Evolutionary conservation across 35 echinoderm and acorn worm species (phyloP), one percentile per base, ranked within the genome.

Genomic region (Ophiothrix spiculata): DNA sequence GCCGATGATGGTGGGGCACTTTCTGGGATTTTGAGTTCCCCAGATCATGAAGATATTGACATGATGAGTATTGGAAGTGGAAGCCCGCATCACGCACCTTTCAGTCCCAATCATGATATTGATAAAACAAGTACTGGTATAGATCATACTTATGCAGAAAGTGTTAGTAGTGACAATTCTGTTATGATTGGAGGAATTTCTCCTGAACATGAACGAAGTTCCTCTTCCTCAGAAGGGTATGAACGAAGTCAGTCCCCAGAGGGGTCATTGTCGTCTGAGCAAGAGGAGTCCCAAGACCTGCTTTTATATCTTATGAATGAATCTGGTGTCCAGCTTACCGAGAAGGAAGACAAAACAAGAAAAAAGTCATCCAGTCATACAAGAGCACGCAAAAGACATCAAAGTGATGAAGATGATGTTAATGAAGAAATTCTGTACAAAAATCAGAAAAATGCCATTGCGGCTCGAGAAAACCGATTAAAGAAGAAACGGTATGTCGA

Each of bases 401-500:
- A 69, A 15, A 2, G 17, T 2, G 25, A 69, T 10, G 8, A 69
- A 25, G 25, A 69, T 69, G 25, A 69, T 15, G 6, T 25, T 25
- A 2, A 10, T 69, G 60, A n/a, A n/a, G n/a, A n/a, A n/a, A n/a
- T 69, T 1, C 60, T 25, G 23, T 15, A 69, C 35, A 84, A 84
- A 33, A 63, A 10, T 36, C 39, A 76, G 14, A 87, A 79, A 35
- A 87, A 87, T 37, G 85, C 85, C 0, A 63, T 87, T 19, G 39
- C 42, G 4, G 85, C 85, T 16, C 64, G 75, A 1, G 85, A 87
- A 49, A 87, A 87, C 76, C 37, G 85, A 32, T 76, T 56, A 45
- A 87, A 54, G 33, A 87, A 87, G 54, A 87, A 87, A 45, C 33
- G 17, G 8, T 87, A 79, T 35, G 6, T 87, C 14, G 74, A 87